Conservation (phyloP, 2,797 vertebrate genomes). For the Hylomyscus alleni region DNA sequence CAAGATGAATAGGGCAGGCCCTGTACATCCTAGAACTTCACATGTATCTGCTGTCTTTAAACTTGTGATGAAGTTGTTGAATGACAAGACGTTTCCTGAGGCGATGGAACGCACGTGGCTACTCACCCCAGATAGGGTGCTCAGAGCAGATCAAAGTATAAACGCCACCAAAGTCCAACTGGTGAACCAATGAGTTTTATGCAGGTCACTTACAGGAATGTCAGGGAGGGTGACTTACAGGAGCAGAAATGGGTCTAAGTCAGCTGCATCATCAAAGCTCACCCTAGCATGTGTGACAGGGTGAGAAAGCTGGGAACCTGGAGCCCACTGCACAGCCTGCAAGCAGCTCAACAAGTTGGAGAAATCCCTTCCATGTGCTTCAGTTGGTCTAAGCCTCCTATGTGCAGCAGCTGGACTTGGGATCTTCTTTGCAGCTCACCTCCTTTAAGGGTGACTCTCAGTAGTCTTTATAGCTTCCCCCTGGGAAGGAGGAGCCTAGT, state of each 20-base stretch:
- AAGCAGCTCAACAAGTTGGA: not conserved
- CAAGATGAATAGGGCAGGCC: conserved; percentile 18
- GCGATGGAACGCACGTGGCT: not conserved
- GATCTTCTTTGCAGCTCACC: not conserved
- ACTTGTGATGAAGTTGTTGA: not conserved
- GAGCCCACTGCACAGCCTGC: not conserved
- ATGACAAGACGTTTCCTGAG: not conserved
- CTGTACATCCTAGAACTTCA: not conserved
- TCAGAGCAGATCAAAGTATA: not conserved
- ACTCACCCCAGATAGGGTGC: not conserved
- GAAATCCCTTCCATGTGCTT: not conserved
- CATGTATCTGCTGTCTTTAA: conserved; percentile 26
- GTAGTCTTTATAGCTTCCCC: not conserved
- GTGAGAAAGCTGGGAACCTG: not conserved
- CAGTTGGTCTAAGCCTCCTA: not conserved
- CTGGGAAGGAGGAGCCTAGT: not conserved
- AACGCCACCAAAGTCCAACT: not conserved
- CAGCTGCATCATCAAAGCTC: not conserved
- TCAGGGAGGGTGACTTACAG: not conserved
- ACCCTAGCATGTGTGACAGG: not conserved
- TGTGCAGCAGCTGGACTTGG: not conserved
- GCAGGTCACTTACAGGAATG: not conserved
- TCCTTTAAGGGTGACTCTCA: not conserved
- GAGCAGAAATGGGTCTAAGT: not conserved
- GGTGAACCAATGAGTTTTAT: not conserved